A percentile compares a stretch with the other conserved stretches of the same genome.
phyloP scores from a whole-genome alignment of 2,113 vertebrate species.

The Aegithalos caudatus region DNA sequence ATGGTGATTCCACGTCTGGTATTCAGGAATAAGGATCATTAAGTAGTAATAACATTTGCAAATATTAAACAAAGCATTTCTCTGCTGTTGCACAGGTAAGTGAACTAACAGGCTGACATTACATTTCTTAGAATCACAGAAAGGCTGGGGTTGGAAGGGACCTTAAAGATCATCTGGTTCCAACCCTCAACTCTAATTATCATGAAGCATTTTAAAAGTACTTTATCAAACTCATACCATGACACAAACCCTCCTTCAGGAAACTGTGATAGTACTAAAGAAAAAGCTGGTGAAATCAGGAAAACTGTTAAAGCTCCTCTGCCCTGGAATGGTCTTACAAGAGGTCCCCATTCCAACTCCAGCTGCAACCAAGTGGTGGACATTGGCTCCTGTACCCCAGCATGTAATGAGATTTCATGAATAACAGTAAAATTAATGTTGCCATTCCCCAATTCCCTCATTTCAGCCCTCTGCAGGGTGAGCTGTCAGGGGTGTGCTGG shows the following conservation, averaged over 20 bases:
- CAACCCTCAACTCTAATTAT: neutral
- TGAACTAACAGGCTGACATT: neutral
- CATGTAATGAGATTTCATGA: neutral
- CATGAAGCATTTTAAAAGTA: neutral
- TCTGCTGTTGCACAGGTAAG: neutral
- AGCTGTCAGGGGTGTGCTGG: neutral
- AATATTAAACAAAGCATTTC: neutral
- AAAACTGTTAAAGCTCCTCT: neutral
- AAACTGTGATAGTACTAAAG: neutral
- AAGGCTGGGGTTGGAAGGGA: neutral
- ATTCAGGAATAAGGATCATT: neutral
- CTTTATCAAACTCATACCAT: neutral
- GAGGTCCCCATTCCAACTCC: neutral
- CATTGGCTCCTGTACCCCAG: neutral
- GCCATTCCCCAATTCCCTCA: neutral
- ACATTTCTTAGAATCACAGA: neutral
- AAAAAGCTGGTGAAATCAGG: neutral
- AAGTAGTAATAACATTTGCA: neutral
- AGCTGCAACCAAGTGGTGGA: rapidly evolving
- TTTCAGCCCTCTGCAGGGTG: neutral
- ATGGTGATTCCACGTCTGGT: neutral
- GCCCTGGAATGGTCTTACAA: neutral
- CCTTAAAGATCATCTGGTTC: neutral
- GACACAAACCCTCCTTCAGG: neutral
- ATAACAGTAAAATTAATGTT: neutral